Conservation (phyloP, 2,888 invertebrate species). For the Argynnis bischoffii region DNA sequence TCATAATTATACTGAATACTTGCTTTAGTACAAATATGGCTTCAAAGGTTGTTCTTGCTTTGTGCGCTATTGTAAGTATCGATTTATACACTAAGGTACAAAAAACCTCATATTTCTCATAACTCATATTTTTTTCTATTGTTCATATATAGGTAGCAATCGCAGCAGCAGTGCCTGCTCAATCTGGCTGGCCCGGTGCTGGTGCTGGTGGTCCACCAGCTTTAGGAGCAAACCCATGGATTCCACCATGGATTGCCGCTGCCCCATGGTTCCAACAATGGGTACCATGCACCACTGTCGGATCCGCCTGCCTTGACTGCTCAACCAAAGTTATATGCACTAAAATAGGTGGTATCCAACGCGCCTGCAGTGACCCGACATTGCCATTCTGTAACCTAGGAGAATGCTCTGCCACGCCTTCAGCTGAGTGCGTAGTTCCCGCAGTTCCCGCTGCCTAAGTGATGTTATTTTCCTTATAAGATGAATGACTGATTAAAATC, state of each 20-base stretch:
- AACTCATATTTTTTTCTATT: neutral
- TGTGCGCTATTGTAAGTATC: slow-evolving; percentile 66
- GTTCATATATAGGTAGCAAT: slow-evolving; percentile 53
- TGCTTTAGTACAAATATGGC: slow-evolving; percentile 54
- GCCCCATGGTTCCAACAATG: slow-evolving; percentile 72
- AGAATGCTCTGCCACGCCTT: slow-evolving; percentile 72
- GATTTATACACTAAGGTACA: slow-evolving; percentile 2
- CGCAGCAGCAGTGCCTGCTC: slow-evolving; percentile 58
- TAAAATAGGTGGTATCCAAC: slow-evolving; percentile 64
- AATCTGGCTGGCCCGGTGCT: slow-evolving; percentile 41
- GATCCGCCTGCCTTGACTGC: slow-evolving; percentile 64
- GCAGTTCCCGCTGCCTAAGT: slow-evolving; percentile 37
- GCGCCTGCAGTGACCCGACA: slow-evolving; percentile 65
- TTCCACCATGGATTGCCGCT: slow-evolving; percentile 69
- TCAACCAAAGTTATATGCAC: slow-evolving; percentile 68
- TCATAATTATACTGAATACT: slow-evolving; percentile 38
- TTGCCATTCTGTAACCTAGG: slow-evolving; percentile 73
- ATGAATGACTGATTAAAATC: neutral
- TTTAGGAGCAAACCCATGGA: slow-evolving; percentile 60
- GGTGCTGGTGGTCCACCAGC: slow-evolving; percentile 43
- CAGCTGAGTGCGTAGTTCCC: slow-evolving; percentile 57
- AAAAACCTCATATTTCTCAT: neutral
- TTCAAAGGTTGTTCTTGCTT: slow-evolving; percentile 59
- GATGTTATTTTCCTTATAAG: neutral
- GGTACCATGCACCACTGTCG: slow-evolving; percentile 62